Base-by-base conservation (phyloP, 2,797 vertebrate species). In the Notolepis coatsorum region DNA sequence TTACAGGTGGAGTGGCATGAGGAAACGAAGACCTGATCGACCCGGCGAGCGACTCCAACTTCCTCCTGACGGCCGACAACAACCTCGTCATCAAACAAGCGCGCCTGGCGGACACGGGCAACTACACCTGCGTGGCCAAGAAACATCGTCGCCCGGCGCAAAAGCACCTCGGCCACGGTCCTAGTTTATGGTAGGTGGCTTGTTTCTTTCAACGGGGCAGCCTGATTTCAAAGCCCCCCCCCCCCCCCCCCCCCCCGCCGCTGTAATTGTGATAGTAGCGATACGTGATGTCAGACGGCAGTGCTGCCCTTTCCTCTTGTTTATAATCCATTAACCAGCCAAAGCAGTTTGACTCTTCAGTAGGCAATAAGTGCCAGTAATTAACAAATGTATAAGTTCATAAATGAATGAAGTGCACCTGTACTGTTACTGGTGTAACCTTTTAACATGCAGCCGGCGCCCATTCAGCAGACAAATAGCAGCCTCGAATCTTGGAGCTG, bases 91-190 rank as follows among this genome's bases (percentile, higher is more conserved):
- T 99, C 90, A 95, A 93, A 73, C 95, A 97, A 77, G 96, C 97
- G 35, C 96, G 97, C 9, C 91, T 99, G 80, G 96, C 95, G 0
- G 98, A 99, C 91, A 98, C 97, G 0, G 98, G 95, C 88, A 99
- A 99, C 94, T 99, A 99, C 88, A 99, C 97, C 39, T 99, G 98
- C 0, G 95, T 99, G 87, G 97, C 97, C 82, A 99, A 99, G 90
- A 99, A n/a, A 99, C 90, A 97, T 99, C 0, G 97, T 99, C 2
- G 98, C 97, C 1, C 94, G 97, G 4, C 95, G 98, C 68, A 96
- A 95, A 80, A 99, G 98, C 42, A 78, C 90, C 61, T 95, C 96
- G 0, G 98, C 98, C 0, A 94, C 96, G 0, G 92, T 99, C 84
- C 94, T 93, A 0, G 95, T 99, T 82, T 99, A 97, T 0, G 97